Evolutionary conservation across 1,140 invertebrate genomes (phyloP), one percentile per base, ranked within the genome.

Genomic region (Drosophila pectinifera): DNA sequence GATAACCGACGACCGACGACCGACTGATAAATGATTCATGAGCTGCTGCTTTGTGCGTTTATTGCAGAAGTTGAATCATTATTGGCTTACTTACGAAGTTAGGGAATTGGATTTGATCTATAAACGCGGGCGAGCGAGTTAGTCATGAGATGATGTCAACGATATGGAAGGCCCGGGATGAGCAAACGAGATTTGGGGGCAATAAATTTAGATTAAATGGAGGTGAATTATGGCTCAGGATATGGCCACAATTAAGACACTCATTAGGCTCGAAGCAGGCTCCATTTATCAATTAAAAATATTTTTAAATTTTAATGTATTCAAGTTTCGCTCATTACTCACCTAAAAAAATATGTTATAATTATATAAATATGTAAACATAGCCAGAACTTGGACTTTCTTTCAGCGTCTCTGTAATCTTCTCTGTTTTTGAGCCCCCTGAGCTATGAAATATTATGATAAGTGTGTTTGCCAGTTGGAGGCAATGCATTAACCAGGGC

Each of bases 11-110:
- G 20, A 38, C 24, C 24, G 24, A 24, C 24, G 28, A 31, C 28
- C 28, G 28, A 3, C 64, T 70, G 67, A 69, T 70, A 70, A 70
- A 70, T 69, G 67, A 70, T 70, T 69, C 64, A 70, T 70, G 67
- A 69, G 67, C 48, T 22, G 46, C 58, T 36, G 63, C 63, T 28
- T 64, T 64, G 62, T 64, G 56, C 28, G 64, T 68, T 68, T 68
- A 68, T 65, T 68, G 64, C 45, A 68, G 36, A 68, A 68, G 61
- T 68, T 68, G 39, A 67, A 48, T 65, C 64, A 68, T 68, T 68
- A 65, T 68, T 68, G 64, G 45, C 16, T 48, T 41, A 31, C 26
- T 24, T 42, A 16, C 36, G 11, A 36, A 67, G 34, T 39, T 41
- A 22, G 63, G 54, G 54, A 48, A 64, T 67, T 41, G 43, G 43